phyloP scores from a whole-genome alignment of 2,888 invertebrate species.

The Agrochola macilenta region DNA sequence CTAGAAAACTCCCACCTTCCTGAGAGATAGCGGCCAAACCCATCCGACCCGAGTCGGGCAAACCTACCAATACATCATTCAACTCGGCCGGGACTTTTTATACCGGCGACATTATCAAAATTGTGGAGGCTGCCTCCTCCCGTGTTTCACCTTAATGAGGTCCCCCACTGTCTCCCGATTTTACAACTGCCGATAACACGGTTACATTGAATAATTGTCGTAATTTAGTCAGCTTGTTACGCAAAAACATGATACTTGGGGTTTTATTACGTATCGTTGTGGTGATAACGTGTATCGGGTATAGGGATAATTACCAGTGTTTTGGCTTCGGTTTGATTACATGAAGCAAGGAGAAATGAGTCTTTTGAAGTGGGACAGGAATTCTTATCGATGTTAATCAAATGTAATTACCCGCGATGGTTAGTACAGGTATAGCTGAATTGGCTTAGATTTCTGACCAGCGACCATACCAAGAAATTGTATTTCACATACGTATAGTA shows the following conservation, averaged over 20 bases:
- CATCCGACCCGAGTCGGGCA: slow-evolving; percentile 54
- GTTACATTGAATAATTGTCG: slow-evolving; percentile 90
- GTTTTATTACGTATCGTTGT: slow-evolving; percentile 83
- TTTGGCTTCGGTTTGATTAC: slow-evolving; percentile 49
- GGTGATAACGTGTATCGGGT: slow-evolving; percentile 76
- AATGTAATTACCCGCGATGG: background rate
- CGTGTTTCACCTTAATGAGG: slow-evolving; percentile 83
- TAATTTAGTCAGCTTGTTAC: slow-evolving; percentile 88
- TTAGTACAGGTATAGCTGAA: background rate
- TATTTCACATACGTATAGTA: background rate
- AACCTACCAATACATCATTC: slow-evolving; percentile 69
- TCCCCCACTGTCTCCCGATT: slow-evolving; percentile 81
- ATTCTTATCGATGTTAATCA: background rate
- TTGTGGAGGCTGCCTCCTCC: slow-evolving; percentile 64
- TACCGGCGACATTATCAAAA: slow-evolving; percentile 68
- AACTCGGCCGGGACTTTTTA: slow-evolving; percentile 65
- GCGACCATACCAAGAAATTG: background rate
- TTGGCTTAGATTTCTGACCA: background rate
- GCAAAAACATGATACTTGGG: slow-evolving; percentile 84
- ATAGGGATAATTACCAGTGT: slow-evolving; percentile 63
- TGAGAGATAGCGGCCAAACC: slow-evolving; percentile 58
- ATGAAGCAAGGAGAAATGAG: slow-evolving; percentile 10
- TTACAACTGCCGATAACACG: slow-evolving; percentile 88
- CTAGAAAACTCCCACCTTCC: slow-evolving; percentile 61
- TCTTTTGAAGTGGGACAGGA: background rate